Base-by-base conservation (phyloP, 2,113 vertebrate species). In the Cromileptes altivelis region DNA sequence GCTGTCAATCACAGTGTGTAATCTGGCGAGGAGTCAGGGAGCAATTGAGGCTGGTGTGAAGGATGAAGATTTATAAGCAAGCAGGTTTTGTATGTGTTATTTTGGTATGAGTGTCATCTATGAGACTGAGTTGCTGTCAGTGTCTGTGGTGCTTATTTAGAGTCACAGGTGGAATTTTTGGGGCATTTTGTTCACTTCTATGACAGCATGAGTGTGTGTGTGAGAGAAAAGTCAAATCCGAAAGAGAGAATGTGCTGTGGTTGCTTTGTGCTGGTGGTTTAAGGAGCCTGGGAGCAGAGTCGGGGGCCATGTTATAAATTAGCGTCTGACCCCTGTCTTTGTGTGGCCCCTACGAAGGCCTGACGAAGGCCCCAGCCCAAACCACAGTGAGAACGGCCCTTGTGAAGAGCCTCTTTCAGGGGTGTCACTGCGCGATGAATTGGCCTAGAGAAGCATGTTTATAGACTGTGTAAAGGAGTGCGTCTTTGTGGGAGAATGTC, bases 381-480 rank as follows among this genome's bases (percentile, higher is more conserved):
- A 86, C 88, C 94, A 63, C 88, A 93, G 89, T 90, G 89, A 93
- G 92, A 94, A 91, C 92, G 17, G 82, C 64, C 89, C 90, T 49
- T 91, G 91, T 93, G 90, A 93, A 92, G 87, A 93, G 85, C 84
- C 91, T 94, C 94, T 96, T 96, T 97, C 92, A 95, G 90, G 63
- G 11, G 90, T 96, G 96, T 96, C 95, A 95, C 88, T 81, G 90
- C 75, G 90, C 95, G 92, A 95, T 97, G 97, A 96, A 97, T 97
- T 94, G 95, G 94, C 95, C 92, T 19, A 93, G 91, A 89, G 89
- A 87, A 96, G 96, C 96, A 95, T 96, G 96, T 97, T 97, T 97
- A 97, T 96, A 97, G 97, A 97, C 96, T 97, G 95, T 97, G 95
- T 96, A 96, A 96, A 96, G 96, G 96, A 96, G 94, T 96, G 95